Evolutionary conservation across 2,113 vertebrate genomes (phyloP).

Genomic region (Numenius arquata): DNA sequence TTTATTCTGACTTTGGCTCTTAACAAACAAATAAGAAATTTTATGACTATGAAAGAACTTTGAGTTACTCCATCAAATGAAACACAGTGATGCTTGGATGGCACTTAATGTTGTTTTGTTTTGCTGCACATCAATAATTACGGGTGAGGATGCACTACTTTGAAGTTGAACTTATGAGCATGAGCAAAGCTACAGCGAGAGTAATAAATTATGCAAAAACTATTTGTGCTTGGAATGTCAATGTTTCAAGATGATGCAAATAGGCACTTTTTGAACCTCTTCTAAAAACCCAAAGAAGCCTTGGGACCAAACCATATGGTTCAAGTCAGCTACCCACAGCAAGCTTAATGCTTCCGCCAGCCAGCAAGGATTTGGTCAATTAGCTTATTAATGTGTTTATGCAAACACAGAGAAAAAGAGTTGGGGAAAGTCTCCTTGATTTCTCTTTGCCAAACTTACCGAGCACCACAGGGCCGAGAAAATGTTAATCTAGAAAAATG

Average conservation of each 20-base stretch:
- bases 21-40: background rate
- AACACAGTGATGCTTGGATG: background rate
- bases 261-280: constrained; percentile 42
- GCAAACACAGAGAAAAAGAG: constrained; percentile 27
- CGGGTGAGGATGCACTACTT: background rate
- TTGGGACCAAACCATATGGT: constrained; percentile 65
- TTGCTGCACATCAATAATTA: constrained; percentile 23
- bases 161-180: constrained; percentile 47
- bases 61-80: background rate
- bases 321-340: constrained; percentile 41
- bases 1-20: background rate
- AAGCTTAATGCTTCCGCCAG: constrained; percentile 32
- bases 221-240: constrained; percentile 60
- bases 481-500: background rate
- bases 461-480: background rate
- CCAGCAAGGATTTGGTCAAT: constrained; percentile 60
- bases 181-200: constrained; percentile 52
- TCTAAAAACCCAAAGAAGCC: constrained; percentile 44
- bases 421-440: background rate
- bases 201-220: constrained; percentile 71
- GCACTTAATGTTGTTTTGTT: background rate
- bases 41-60: background rate
- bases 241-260: constrained; percentile 63
- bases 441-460: background rate
- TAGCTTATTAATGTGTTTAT: constrained; percentile 58